Base-by-base conservation (phyloP, 2,888 invertebrate species). In the Aspidapion aeneum region DNA sequence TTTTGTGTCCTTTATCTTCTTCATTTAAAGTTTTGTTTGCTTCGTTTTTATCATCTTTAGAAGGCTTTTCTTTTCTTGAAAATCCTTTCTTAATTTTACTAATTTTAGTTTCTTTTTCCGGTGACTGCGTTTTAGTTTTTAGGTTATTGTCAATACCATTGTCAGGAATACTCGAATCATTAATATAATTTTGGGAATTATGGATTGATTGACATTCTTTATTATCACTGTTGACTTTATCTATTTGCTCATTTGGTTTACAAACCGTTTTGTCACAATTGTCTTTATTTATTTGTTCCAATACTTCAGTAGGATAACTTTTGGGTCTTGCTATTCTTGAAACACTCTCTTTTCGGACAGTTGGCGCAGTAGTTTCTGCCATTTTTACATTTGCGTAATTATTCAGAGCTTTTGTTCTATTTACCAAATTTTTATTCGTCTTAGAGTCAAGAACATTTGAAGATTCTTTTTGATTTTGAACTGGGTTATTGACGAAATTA, bases 91-190 rank as follows among this genome's bases (percentile, higher is more conserved):
- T 73, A 49, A 75, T 63, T 63, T 71, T 72, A 51, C 72, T 73
- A 21, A 75, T 80, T 67, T 81, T 84, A 1, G 85, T 82, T 77
- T 88, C 87, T 78, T 87, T 88, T 73, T 87, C 87, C 5, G 82
- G 77, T 0, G 79, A 78, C n/a, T n/a, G n/a, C 50, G 18, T 17
- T 54, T 66, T 63, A 57, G 21, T 58, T 62, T 58, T 61, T 35
- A 21, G 58, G 60, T 57, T 17, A 52, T 55, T 21, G 17, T 21
- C n/a, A 20, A n/a, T 20, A 22, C n/a, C 3, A 18, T 48, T 1
- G 21, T 64, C 61, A 5, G 21, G 18, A 51, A 21, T 56, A 12
- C 1, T 3, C 9, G 2, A 51, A 5, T 12, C 1, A 18, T 57
- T 58, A 21, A 57, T 60, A 12, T 19, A 3, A 52, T 60, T 63